A percentile compares a stretch with the other conserved stretches of the same genome.
Conservation (phyloP, 2,113 vertebrate genomes). For the Eurypyga helias region DNA sequence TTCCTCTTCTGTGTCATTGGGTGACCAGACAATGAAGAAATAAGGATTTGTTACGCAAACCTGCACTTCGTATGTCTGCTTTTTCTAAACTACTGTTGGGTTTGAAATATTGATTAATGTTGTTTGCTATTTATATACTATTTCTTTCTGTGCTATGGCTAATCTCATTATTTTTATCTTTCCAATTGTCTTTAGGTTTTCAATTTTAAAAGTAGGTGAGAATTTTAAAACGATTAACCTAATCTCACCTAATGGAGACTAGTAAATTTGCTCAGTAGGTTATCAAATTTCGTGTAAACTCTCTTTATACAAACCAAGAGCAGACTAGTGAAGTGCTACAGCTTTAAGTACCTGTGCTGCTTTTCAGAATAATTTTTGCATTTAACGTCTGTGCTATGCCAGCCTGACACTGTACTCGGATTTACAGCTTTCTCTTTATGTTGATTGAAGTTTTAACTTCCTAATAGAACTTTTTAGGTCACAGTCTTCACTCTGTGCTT, state of each 20-base stretch:
- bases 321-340: not conserved
- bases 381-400: not conserved
- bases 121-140: not conserved
- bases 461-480: not conserved
- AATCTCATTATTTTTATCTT: not conserved
- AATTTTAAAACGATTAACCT: not conserved
- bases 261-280: not conserved
- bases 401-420: not conserved
- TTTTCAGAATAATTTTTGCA: not conserved
- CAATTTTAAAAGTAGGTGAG: not conserved
- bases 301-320: not conserved
- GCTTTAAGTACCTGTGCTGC: not conserved
- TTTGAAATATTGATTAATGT: not conserved
- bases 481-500: not conserved
- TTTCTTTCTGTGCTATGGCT: not conserved
- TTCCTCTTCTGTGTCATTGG: not conserved
- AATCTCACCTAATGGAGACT: not conserved
- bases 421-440: not conserved
- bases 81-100: not conserved
- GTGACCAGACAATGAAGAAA: not conserved
- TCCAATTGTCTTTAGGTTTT: not conserved
- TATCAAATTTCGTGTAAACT: not conserved
- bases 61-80: not conserved
- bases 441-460: not conserved
- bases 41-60: not conserved